Evolutionary conservation across 2,113 vertebrate genomes (phyloP).

Genomic region (Microcebus tavaratra): DNA sequence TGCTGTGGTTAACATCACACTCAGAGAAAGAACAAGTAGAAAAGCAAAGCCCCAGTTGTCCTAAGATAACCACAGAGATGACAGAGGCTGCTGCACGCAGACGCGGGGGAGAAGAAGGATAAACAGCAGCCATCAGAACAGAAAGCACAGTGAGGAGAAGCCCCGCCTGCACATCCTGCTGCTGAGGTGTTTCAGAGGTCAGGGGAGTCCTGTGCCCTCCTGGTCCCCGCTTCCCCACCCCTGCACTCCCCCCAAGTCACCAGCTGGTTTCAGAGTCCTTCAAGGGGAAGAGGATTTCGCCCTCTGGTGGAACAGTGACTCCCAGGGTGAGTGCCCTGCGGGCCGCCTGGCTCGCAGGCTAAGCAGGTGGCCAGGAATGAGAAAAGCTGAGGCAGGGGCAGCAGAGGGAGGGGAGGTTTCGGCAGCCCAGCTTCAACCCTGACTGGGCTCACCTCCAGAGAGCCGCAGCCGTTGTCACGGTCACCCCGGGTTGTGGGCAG

Average conservation of each 20-base stretch:
- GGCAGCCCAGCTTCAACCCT: not conserved
- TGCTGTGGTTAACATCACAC: not conserved
- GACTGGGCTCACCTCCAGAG: not conserved
- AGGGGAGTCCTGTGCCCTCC: not conserved
- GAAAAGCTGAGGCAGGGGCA: not conserved
- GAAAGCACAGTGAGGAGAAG: not conserved
- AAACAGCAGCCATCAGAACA: not conserved
- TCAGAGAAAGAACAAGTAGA: not conserved
- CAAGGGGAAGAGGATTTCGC: not conserved
- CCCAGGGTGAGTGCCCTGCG: not conserved
- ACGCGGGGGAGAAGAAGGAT: not conserved
- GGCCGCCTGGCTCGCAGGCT: not conserved
- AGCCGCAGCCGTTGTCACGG: not conserved
- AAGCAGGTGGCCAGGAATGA: not conserved
- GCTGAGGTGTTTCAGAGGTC: not conserved
- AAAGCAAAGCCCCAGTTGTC: not conserved
- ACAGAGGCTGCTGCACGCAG: not conserved
- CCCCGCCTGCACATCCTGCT: too few relatives aligned
- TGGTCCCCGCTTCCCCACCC: fast-evolving
- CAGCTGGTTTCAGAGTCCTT: not conserved
- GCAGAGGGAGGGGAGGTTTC: not conserved
- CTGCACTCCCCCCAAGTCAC: not conserved
- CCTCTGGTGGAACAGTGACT: fast-evolving
- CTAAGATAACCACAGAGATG: not conserved
- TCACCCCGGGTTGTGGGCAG: not conserved